A percentile compares a stretch with the other conserved stretches of the same genome.
These are phyloP conservation scores for Epinephelus lanceolatus DNA, from an alignment of 2,113 vertebrate species.

Conservation along the genomic window DNA sequence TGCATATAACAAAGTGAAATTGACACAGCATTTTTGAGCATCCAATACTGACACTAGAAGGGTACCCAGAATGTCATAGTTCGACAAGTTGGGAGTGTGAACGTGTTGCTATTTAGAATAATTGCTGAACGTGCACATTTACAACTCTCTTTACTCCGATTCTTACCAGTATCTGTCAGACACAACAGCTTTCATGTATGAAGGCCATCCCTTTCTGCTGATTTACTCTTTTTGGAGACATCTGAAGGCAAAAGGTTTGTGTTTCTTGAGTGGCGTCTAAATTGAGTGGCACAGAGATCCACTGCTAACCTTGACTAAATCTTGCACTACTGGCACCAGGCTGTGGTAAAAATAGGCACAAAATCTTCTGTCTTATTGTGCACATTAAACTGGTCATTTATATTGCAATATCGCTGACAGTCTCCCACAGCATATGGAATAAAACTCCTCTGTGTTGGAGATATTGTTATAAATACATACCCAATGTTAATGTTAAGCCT, in stretches of 20 bases:
- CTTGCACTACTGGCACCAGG: no score
- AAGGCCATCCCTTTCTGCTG: conserved; percentile 20
- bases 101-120: no score
- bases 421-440: background rate
- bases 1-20: no score
- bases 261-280: no score
- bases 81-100: no score
- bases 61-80: no score
- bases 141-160: background rate
- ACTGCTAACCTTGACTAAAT: no score
- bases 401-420: background rate
- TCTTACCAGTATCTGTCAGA: conserved; percentile 20
- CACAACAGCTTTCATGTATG: conserved; percentile 13
- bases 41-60: no score
- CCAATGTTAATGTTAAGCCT: conserved; percentile 14
- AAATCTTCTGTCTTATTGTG: background rate
- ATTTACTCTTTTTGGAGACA: conserved; percentile 32
- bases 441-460: background rate
- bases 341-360: no score
- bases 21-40: no score
- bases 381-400: background rate
- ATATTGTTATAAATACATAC: background rate
- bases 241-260: conserved; percentile 9
- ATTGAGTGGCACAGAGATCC: background rate
- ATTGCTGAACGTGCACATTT: background rate